Conservation (phyloP, 2,888 invertebrate genomes). For the Heterodera filipjevi region DNA sequence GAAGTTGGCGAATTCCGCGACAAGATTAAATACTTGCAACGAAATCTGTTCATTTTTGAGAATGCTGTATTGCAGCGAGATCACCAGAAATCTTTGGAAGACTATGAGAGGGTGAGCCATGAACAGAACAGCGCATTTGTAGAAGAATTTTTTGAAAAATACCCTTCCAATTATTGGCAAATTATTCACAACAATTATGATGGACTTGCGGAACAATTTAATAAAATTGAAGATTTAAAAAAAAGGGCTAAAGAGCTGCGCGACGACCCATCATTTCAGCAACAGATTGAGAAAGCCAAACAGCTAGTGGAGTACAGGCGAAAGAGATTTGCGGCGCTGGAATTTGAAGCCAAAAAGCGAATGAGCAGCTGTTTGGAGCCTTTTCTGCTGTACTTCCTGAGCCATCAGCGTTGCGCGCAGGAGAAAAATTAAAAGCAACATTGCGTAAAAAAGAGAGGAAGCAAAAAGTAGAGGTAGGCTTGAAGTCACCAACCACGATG, state of each 20-base stretch:
- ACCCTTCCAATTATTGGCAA: conserved; percentile 6
- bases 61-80: neutral
- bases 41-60: neutral
- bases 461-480: no score
- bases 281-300: neutral
- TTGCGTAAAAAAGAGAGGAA: no score
- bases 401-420: no score
- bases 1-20: neutral
- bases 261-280: neutral
- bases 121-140: neutral
- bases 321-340: neutral
- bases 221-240: neutral
- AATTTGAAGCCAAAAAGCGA: neutral
- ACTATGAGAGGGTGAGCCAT: neutral
- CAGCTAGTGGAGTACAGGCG: neutral
- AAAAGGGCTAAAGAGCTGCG: neutral
- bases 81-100: neutral
- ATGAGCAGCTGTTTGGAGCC: neutral
- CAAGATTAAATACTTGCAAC: neutral
- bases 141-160: neutral
- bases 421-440: neutral
- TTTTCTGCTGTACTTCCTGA: no score
- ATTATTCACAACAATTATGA: neutral
- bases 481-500: no score
- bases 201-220: neutral